Evolutionary conservation across 2,113 vertebrate species (phyloP), one percentile per base, ranked within the genome.

Genomic region (Notechis scutatus): DNA sequence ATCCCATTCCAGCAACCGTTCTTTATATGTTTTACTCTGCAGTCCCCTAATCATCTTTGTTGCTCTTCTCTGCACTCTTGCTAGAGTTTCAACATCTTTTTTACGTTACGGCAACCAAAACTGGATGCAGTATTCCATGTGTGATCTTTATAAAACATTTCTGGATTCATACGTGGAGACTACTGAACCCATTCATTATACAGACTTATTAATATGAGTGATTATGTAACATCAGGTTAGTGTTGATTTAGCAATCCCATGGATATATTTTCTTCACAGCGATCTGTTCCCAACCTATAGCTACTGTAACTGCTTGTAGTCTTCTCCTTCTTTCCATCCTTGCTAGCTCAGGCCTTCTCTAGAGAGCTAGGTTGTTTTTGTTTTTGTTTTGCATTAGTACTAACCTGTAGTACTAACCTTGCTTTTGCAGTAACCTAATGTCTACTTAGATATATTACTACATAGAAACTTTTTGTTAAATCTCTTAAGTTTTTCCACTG

Each of bases 381-480:
- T 54, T 54, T 12, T 54, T 15, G 12, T 54, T 64, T 74, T 34
- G 69, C 69, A 74, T 74, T 81, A 5, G 45, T 45, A 45, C 45
- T 45, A 45, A 45, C 45, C 45, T 91, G 64, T 94, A 94, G 39
- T 39, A 18, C 1, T 39, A 92, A 4, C 3, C 34, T 93, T 26
- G 89, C 47, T 14, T 23, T 87, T 92, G 61, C 56, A 20, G n/a
- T 34, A 74, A 34, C 14, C 14, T 74, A 34, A 34, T 74, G 15
- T 74, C 45, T 57, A 91, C 57, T 47, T 94, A 91, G 85, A 96
- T 94, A 91, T 89, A 91, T 87, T 81, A 39, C 1, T 92, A 50
- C 87, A 34, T 29, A 81, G 39, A 21, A 91, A 9, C 20, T 47
- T 59, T 92, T 94, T 93, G 88, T 91, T n/a, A 54, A n/a, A 26